Evolutionary conservation across 2,113 vertebrate genomes (phyloP).

Genomic region (Takifugu bimaculatus): DNA sequence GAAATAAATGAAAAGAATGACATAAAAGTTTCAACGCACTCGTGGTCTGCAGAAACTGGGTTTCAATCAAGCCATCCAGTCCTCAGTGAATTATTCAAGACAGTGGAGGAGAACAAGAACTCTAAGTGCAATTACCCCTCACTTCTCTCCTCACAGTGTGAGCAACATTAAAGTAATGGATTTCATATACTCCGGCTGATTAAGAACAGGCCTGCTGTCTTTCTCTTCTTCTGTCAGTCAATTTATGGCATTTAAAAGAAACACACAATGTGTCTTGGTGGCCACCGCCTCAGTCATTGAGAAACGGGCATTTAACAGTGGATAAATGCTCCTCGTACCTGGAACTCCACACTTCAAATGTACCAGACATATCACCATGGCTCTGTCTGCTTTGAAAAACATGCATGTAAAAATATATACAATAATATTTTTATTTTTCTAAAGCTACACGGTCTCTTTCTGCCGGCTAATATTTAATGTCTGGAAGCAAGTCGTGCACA

Average conservation of each 20-base stretch:
- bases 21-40: slow-evolving; percentile 54
- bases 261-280: slow-evolving; percentile 13
- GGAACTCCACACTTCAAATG: slow-evolving; percentile 12
- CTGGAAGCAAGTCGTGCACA: too few relatives aligned
- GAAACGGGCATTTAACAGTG: slow-evolving; percentile 16
- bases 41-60: slow-evolving; percentile 33
- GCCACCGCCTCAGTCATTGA: slow-evolving; percentile 1
- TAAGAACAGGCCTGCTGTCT: slow-evolving; percentile 37
- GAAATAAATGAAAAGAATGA: slow-evolving; percentile 22
- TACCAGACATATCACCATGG: too few relatives aligned
- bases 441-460: too few relatives aligned
- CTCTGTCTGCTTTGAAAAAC: too few relatives aligned
- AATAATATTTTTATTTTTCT: too few relatives aligned
- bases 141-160: slow-evolving; percentile 62
- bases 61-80: slow-evolving; percentile 56
- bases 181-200: slow-evolving; percentile 66
- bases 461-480: too few relatives aligned
- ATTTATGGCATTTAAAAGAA: slow-evolving; percentile 30
- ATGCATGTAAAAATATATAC: too few relatives aligned
- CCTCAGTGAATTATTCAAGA: slow-evolving; percentile 73
- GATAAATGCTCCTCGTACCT: background rate
- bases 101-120: slow-evolving; percentile 60
- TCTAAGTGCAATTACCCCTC: slow-evolving; percentile 71
- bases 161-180: slow-evolving; percentile 71
- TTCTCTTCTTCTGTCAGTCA: slow-evolving; percentile 36